phyloP scores from a whole-genome alignment of 2,888 invertebrate species.

The Parnassius apollo region DNA sequence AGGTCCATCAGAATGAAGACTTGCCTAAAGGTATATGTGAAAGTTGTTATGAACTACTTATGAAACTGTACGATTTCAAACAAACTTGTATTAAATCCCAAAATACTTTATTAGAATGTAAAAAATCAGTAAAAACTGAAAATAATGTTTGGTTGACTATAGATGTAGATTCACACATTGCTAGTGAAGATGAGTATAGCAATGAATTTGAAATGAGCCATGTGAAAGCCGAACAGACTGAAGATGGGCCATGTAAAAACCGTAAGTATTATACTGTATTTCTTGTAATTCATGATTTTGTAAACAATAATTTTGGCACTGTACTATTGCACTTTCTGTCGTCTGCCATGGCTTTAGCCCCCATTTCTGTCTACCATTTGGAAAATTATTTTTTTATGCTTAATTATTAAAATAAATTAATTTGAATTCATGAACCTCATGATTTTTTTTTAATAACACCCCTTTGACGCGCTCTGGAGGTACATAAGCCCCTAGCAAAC shows the following conservation, averaged over 20 bases:
- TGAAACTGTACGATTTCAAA: slow-evolving; percentile 62
- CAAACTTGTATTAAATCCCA: slow-evolving; percentile 62
- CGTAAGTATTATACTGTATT: slow-evolving; percentile 1
- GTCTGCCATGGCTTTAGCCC: no score
- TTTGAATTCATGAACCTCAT: no score
- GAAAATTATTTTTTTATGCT: no score
- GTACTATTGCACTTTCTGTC: no score
- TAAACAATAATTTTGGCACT: no score
- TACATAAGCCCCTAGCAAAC: no score
- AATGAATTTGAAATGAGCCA: slow-evolving; percentile 5
- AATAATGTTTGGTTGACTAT: slow-evolving; percentile 1
- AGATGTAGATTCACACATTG: slow-evolving; percentile 2
- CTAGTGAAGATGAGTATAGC: slow-evolving; percentile 9
- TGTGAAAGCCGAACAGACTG: slow-evolving; percentile 12
- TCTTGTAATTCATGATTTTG: no score
- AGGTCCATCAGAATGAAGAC: slow-evolving; percentile 55
- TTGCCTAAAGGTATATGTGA: slow-evolving; percentile 64
- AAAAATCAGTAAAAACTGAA: slow-evolving; percentile 17
- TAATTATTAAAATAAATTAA: no score
- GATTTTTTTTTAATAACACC: no score
- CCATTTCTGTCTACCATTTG: no score
- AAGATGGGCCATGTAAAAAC: slow-evolving; percentile 10
- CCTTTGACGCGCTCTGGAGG: no score
- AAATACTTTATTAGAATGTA: slow-evolving; percentile 42
- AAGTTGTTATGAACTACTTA: slow-evolving; percentile 54